Percentiles rank a stretch among this genome's conserved stretches.
Conservation (phyloP, 2,113 vertebrate species). For the Pseudonaja textilis region DNA sequence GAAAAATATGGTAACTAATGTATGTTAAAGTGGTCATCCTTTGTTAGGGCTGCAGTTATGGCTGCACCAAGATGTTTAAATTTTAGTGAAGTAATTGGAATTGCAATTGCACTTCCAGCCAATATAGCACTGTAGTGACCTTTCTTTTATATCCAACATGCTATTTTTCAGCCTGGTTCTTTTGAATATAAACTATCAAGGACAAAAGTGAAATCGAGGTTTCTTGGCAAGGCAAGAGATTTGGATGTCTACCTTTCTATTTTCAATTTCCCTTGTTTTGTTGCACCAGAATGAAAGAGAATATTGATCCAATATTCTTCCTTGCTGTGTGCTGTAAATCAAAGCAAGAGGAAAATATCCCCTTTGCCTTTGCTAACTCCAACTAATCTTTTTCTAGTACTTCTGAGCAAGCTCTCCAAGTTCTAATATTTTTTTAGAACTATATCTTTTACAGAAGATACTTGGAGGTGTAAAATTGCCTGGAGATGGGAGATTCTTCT, state of each 20-base stretch:
- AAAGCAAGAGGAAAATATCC: background rate
- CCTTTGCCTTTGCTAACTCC: background rate
- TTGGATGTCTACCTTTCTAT: background rate
- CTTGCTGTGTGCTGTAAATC: background rate
- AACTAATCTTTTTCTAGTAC: background rate
- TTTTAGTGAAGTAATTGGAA: background rate
- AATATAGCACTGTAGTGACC: background rate
- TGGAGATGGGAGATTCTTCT: background rate
- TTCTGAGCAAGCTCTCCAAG: background rate
- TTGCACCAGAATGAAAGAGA: background rate
- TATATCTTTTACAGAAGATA: background rate
- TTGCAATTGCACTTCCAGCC: background rate
- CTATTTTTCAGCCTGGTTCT: background rate
- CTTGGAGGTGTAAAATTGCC: background rate
- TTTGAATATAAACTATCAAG: background rate
- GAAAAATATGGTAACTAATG: background rate
- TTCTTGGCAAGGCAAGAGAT: background rate
- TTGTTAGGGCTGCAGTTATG: background rate
- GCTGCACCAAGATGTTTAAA: background rate
- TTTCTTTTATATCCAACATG: background rate
- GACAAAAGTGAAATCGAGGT: background rate
- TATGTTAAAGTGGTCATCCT: background rate
- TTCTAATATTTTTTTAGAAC: background rate
- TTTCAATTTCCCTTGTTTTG: background rate
- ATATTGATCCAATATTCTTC: background rate